Evolutionary conservation across 2,888 invertebrate genomes (phyloP).

Genomic region (Halictus ligatus): DNA sequence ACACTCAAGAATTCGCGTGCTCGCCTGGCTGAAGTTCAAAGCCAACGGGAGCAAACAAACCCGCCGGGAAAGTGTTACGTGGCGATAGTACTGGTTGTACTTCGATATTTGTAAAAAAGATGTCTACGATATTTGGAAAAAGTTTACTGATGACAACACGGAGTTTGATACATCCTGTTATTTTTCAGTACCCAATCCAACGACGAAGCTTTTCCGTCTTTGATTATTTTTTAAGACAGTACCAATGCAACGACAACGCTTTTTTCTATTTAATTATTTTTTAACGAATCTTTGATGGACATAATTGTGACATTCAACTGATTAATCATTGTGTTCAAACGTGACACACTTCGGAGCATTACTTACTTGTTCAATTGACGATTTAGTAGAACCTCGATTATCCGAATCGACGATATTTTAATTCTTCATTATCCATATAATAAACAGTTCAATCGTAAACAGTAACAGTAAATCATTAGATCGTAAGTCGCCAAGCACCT

Average conservation of each 20-base stretch:
- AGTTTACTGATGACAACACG: not conserved
- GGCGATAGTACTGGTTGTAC: not conserved
- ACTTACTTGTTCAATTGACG: no score
- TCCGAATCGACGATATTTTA: no score
- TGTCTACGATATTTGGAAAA: not conserved
- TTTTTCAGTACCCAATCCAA: not conserved
- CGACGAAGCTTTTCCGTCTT: not conserved
- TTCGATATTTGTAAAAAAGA: not conserved
- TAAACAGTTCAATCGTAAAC: no score
- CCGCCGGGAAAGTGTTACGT: slow-evolving; percentile 42
- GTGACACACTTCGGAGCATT: no score
- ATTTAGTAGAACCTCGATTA: no score
- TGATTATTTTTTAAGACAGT: not conserved
- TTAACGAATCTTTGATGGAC: no score
- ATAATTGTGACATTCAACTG: no score
- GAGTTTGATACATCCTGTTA: not conserved
- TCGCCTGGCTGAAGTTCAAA: slow-evolving; percentile 52
- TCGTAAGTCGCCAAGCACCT: no score
- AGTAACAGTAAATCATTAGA: no score
- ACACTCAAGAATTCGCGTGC: not conserved
- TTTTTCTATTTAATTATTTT: no score
- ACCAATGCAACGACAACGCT: not conserved
- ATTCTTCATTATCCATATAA: no score
- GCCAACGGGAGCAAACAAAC: slow-evolving; percentile 16
- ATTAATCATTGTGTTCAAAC: no score